Base-by-base conservation (phyloP, 2,888 invertebrate species). In the Crocallis elinguaria region DNA sequence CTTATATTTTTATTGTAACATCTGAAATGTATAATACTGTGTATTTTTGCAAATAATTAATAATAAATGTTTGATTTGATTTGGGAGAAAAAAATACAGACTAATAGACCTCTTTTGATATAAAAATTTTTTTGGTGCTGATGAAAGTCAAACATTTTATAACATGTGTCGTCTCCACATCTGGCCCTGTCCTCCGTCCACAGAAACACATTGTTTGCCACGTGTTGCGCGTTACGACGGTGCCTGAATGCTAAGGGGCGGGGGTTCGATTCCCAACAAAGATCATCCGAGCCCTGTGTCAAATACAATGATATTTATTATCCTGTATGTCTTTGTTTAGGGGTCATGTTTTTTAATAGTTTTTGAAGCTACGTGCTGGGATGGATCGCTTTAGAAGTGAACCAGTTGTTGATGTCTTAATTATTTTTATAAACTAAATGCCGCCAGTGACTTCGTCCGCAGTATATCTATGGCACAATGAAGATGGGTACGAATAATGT, bases 141-240 rank as follows among this genome's bases (percentile, higher is more conserved):
- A n/a, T n/a, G 9, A 27, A 27, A n/a, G 3, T 19, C 6, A n/a
- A 2, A 3, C n/a, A 35, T 49, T 21, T 37, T 25, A 35, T 16
- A 33, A 8, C 62, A 21, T n/a, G 63, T 11, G 21, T 3, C 29
- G 30, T 57, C 80, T 86, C 82, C 60, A 80, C 51, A 9, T 30
- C 29, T 41, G 25, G 11, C 66, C 23, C 56, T 81, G 74, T 82
- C 60, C 76, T 19, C 48, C 52, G 71, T 71, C 71, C 80, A 88
- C 85, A 87, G 86, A 89, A 89, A 89, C 88, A 82, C 75, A 89
- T 86, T 90, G 88, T 89, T 84, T 77, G 85, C 81, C 90, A 91
- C 90, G 90, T 90, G 89, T 88, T 84, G 73, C 67, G 79, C 77
- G 78, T 83, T 86, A 84, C 67, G 83, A 84, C 68, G 84, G 74